phyloP scores from a whole-genome alignment of 2,888 invertebrate species.

The Caenorhabditis zanzibari region DNA sequence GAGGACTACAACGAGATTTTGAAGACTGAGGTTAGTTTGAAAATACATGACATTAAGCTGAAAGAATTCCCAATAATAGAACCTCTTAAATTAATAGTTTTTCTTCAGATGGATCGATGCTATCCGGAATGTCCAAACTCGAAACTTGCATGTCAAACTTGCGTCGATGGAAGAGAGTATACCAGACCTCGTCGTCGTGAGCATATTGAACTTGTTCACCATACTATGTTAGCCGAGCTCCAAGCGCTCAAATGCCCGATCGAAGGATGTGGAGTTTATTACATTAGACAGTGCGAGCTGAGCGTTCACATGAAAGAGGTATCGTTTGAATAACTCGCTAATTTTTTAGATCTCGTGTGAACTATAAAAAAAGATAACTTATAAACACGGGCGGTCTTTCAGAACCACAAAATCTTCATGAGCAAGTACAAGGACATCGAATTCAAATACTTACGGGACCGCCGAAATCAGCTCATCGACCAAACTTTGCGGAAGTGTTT shows the following conservation, averaged over 20 bases:
- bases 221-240: too few relatives aligned
- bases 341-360: neutral
- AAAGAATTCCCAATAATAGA: neutral
- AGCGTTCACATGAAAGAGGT: conserved; percentile 46
- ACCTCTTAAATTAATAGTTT: too few relatives aligned
- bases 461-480: conserved; percentile 40
- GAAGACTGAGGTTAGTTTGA: conserved; percentile 6
- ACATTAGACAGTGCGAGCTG: conserved; percentile 45
- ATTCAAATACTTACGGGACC: conserved; percentile 25
- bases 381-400: neutral
- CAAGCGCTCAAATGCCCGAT: conserved; percentile 40
- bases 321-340: neutral
- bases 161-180: conserved; percentile 29
- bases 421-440: conserved; percentile 2
- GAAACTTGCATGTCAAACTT: conserved; percentile 46
- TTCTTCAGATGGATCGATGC: conserved; percentile 36
- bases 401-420: conserved; percentile 20
- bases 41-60: neutral
- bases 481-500: conserved; percentile 40
- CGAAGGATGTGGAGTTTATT: neutral
- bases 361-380: neutral
- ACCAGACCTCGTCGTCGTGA: conserved; percentile 8
- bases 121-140: conserved; percentile 47
- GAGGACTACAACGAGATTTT: conserved; percentile 31
- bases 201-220: conserved; percentile 45